Base-by-base conservation (phyloP, 2,888 invertebrate genomes). In the Protodeltote pygarga region DNA sequence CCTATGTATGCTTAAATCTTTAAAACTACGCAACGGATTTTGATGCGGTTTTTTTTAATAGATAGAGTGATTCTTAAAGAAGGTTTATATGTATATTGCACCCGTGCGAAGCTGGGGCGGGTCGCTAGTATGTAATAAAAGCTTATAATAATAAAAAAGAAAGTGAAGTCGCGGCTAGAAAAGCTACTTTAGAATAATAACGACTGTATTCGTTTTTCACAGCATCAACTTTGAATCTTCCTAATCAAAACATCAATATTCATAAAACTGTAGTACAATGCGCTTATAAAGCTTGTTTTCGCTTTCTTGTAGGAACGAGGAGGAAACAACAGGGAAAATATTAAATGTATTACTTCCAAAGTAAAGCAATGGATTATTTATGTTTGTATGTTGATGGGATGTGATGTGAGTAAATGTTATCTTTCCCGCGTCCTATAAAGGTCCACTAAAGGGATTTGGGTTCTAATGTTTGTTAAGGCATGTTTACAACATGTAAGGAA, bases 241-340 rank as follows among this genome's bases (percentile, higher is more conserved):
- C 28, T 61, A 35, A 49, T 63, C 33, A 48, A 37, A 53, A 53
- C 32, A 63, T 62, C 35, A 48, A 63, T 58, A 58, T 53, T 54
- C 42, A 63, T 54, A 46, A 40, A 28, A 50, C 24, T 31, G 8
- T 38, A 63, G 37, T 42, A 37, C 59, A 49, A 32, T 48, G 21
- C 48, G 45, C 37, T 40, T 29, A 48, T 14, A n/a, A 34, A n/a
- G 4, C 16, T 17, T 49, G 59, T 59, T 63, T 58, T 52, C 44
- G 34, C 29, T 37, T 24, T 23, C 21, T 19, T n/a, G 20, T 2
- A 27, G 28, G 33, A 34, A 9, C 29, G 21, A 41, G 1, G 24
- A 31, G 37, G 35, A 42, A 45, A 37, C 45, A 60, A 28, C 45
- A 50, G 17, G 21, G 8, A 46, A 57, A 51, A 60, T 46, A 64